These are phyloP conservation scores for Harpalus rufipes DNA, from an alignment of 2,888 invertebrate genomes.

Conservation along the genomic window DNA sequence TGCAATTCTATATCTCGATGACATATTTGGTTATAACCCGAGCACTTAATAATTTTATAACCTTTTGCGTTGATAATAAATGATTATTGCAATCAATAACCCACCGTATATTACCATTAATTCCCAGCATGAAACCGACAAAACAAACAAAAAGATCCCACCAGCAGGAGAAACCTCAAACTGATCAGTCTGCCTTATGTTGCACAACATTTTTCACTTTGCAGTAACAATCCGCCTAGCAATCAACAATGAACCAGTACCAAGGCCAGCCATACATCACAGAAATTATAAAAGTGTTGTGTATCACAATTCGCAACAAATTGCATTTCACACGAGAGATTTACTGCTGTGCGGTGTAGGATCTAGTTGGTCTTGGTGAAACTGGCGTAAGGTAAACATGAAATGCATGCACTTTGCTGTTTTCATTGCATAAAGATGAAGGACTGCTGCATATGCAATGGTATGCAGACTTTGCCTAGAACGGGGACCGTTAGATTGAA, in stretches of 20 bases:
- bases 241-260: constrained; percentile 9
- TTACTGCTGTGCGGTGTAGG: background rate
- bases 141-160: background rate
- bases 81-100: constrained; percentile 3
- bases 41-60: constrained; percentile 4
- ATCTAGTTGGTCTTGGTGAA: constrained; percentile 62
- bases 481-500: constrained; percentile 24
- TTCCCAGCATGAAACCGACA: background rate
- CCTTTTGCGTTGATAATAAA: constrained; percentile 2
- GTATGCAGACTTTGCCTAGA: constrained; percentile 1
- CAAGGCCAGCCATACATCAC: constrained; percentile 35
- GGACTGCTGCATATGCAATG: constrained; percentile 36
- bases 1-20: constrained; percentile 2
- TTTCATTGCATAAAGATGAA: constrained; percentile 58
- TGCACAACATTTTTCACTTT: constrained; percentile 32
- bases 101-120: background rate
- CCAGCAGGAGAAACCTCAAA: background rate
- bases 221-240: constrained; percentile 37
- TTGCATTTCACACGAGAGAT: constrained; percentile 26
- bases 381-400: constrained; percentile 64
- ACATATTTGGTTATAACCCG: background rate
- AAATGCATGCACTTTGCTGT: constrained; percentile 51
- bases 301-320: constrained; percentile 14
- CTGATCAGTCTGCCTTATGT: background rate
- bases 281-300: background rate